Evolutionary conservation across 2,888 invertebrate species (phyloP).

Genomic region (Acrobasis repandana): DNA sequence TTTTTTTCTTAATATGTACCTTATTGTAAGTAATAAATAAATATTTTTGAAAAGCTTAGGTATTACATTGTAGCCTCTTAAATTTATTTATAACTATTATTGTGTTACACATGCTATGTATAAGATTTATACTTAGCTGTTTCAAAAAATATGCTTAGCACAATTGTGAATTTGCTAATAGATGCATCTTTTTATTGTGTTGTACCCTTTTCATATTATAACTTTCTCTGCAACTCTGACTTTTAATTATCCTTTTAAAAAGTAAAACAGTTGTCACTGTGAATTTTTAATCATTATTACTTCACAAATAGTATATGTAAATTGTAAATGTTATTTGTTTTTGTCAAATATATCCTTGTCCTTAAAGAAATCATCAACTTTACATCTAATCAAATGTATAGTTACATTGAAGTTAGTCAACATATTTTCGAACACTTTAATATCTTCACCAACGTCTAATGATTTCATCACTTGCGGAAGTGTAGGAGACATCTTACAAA

Average conservation of each 20-base stretch:
- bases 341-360: conserved; percentile 79
- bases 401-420: conserved; percentile 72
- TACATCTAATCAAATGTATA: conserved; percentile 82
- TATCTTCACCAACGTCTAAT: conserved; percentile 66
- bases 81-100: background rate
- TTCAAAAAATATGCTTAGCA: background rate
- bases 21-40: background rate
- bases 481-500: conserved; percentile 85
- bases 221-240: background rate
- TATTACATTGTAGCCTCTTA: background rate
- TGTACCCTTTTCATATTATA: background rate
- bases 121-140: background rate
- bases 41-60: background rate
- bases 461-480: conserved; percentile 80
- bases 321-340: conserved; percentile 27
- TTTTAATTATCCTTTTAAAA: background rate
- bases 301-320: conserved; percentile 26
- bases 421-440: conserved; percentile 62
- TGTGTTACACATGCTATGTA: background rate
- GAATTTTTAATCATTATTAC: conserved; percentile 23
- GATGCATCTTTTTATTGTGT: background rate
- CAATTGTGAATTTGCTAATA: background rate
- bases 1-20: background rate
- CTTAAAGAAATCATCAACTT: conserved; percentile 84
- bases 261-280: conserved; percentile 17